phyloP scores from a whole-genome alignment of 2,888 invertebrate species.

The Rhorus exstirpatorius region DNA sequence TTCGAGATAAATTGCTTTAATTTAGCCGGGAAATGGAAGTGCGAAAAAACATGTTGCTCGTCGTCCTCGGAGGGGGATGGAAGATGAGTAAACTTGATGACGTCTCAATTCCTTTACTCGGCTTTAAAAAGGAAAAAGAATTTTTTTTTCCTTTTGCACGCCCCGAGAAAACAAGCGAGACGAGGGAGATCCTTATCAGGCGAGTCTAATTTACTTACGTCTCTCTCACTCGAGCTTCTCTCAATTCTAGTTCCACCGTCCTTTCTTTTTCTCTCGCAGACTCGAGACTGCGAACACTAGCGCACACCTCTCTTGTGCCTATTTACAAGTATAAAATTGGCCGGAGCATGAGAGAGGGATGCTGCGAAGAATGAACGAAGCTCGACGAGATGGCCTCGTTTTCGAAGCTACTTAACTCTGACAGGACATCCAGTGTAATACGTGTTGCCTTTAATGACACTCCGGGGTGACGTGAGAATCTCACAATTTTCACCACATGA shows the following conservation, averaged over 20 bases:
- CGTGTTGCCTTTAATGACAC: constrained; percentile 72
- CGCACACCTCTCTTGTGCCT: constrained; percentile 88
- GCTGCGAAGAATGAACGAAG: constrained; percentile 53
- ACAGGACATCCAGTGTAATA: constrained; percentile 69
- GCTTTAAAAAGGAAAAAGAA: constrained; percentile 71
- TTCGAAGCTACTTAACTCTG: constrained; percentile 66
- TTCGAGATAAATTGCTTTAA: constrained; percentile 68
- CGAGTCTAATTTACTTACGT: constrained; percentile 93
- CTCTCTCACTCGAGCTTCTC: constrained; percentile 84
- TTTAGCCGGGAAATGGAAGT: constrained; percentile 70
- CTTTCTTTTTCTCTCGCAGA: constrained; percentile 87
- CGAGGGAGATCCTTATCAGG: constrained; percentile 91
- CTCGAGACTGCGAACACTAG: constrained; percentile 11
- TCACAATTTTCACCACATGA: constrained; percentile 49
- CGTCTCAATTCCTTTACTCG: constrained; percentile 81
- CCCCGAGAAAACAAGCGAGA: constrained; percentile 68
- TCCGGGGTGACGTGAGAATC: constrained; percentile 22
- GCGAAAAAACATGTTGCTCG: constrained; percentile 62
- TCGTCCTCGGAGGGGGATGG: constrained; percentile 51
- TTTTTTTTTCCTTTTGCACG: constrained; percentile 39
- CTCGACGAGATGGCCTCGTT: constrained; percentile 68
- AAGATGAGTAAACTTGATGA: constrained; percentile 80
- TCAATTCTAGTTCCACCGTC: not conserved
- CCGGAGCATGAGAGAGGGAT: constrained; percentile 53
- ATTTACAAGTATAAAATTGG: constrained; percentile 88